Percentiles rank a stretch among this genome's conserved stretches.
Evolutionary conservation across 2,888 invertebrate genomes (phyloP).

Genomic region (Drosophila picticornis): DNA sequence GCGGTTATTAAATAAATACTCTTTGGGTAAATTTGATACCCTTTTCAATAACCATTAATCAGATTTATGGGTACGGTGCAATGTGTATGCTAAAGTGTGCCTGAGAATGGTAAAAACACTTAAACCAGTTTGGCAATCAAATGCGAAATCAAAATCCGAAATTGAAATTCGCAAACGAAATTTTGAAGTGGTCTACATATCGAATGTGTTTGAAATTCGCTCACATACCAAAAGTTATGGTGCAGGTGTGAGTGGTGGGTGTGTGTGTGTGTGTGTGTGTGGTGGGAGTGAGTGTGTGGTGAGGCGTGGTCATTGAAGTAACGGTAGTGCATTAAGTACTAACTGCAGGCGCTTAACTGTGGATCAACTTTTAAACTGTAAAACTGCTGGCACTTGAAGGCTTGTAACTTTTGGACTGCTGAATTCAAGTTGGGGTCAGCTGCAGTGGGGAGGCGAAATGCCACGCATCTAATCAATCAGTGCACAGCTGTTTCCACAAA

Average conservation of each 20-base stretch:
- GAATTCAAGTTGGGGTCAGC: slow-evolving; percentile 2
- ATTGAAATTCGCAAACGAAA: slow-evolving; percentile 76
- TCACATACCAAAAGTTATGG: slow-evolving; percentile 7
- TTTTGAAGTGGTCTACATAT: slow-evolving; percentile 68
- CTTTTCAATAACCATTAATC: slow-evolving; percentile 18
- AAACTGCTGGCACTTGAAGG: slow-evolving; percentile 25
- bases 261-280: slow-evolving; percentile 12
- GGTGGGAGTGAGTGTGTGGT: not conserved
- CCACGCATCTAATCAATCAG: slow-evolving; percentile 57
- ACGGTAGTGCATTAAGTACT: slow-evolving; percentile 64
- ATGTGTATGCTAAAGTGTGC: not conserved
- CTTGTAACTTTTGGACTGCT: not conserved
- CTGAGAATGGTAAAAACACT: slow-evolving; percentile 31
- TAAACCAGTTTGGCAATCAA: slow-evolving; percentile 74
- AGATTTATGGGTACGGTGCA: slow-evolving; percentile 15
- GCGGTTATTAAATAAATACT: not conserved
- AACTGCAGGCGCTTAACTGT: slow-evolving; percentile 56
- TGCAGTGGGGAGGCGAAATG: not conserved
- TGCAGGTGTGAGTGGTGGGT: not conserved
- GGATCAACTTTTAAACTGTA: slow-evolving; percentile 47
- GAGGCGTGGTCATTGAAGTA: slow-evolving; percentile 33
- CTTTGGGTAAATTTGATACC: not conserved
- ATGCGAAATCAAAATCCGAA: slow-evolving; percentile 71
- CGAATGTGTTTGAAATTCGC: slow-evolving; percentile 68
- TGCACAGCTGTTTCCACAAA: slow-evolving; percentile 54